Evolutionary conservation across 2,888 invertebrate genomes (phyloP), one percentile per base, ranked within the genome.

Genomic region (Megamerina dolium): DNA sequence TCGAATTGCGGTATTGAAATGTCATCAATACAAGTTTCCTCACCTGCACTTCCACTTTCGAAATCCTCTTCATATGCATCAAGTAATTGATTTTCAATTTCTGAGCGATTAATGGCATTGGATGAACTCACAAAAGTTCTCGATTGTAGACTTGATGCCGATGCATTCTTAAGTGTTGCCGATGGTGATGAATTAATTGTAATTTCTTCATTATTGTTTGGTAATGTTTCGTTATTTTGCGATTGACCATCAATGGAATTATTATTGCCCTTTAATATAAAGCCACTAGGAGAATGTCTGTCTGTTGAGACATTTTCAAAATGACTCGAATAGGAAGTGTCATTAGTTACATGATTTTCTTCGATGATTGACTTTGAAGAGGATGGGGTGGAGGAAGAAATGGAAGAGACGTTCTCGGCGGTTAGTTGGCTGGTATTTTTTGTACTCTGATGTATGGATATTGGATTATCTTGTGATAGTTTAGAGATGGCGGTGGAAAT

Each of bases 1-100:
- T 64, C 63, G 43, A 63, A 59, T 40, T 57, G 54, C 17, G 66
- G 63, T 37, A 61, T 39, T 3, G 64, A 58, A 13, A 63, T 49
- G 43, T 66, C 60, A 42, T 65, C 61, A 39, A 66, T 54, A 30
- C 54, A 48, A 12, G 60, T 61, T 31, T 56, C 54, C 38, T 60
- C 57, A 26, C 49, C 51, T n/a, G n/a, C n/a, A 30, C 43, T 40
- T 23, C 43, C 46, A n/a, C 36, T 40, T 41, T 54, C 52, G 29
- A 57, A 59, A 34, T 57, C 57, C 2, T 50, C 49, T 37, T 55
- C 54, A 41, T 57, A 60, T n/a, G 41, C 44, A 34, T 55, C 47
- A 18, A 42, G 43, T 18, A 44, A 29, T 14, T 17, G 31, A 41
- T 38, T 48, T 35, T 51, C 49, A 26, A 37, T 37, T 23, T 38